phyloP scores from a whole-genome alignment of 2,888 invertebrate species.

The Drepanosiphum platanoidis region DNA sequence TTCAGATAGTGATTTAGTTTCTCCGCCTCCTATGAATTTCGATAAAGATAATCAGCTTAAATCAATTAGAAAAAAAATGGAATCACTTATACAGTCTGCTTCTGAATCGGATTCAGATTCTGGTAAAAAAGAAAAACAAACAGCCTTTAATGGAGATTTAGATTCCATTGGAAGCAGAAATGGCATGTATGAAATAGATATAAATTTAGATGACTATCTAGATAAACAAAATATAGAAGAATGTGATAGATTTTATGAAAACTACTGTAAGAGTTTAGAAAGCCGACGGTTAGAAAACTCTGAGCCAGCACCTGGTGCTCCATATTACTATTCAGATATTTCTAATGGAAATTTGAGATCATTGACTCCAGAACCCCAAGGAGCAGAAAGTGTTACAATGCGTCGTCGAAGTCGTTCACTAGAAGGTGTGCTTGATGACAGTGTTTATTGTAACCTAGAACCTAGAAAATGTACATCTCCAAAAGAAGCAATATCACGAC shows the following conservation, averaged over 20 bases:
- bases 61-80: conserved; percentile 63
- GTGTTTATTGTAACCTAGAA: conserved; percentile 57
- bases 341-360: conserved; percentile 67
- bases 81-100: conserved; percentile 63
- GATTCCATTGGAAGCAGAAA: conserved; percentile 65
- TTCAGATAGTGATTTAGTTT: conserved; percentile 81
- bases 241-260: conserved; percentile 57
- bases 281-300: conserved; percentile 39
- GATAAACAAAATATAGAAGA: conserved; percentile 56
- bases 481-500: conserved; percentile 64
- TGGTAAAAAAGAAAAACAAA: conserved; percentile 68
- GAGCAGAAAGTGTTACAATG: conserved; percentile 53
- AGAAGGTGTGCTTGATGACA: conserved; percentile 72
- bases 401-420: conserved; percentile 71
- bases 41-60: conserved; percentile 62
- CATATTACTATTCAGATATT: conserved; percentile 87
- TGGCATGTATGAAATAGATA: conserved; percentile 62
- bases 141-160: conserved; percentile 68
- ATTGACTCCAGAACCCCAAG: conserved; percentile 66
- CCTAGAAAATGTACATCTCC: conserved; percentile 63
- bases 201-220: conserved; percentile 56
- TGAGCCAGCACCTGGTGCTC: conserved; percentile 70
- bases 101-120: conserved; percentile 65
- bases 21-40: conserved; percentile 76
- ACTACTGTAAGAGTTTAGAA: conserved; percentile 58